A percentile compares a stretch with the other conserved stretches of the same genome.
These are phyloP conservation scores for Gobius niger DNA, from an alignment of 2,113 vertebrate species.

Conservation along the genomic window DNA sequence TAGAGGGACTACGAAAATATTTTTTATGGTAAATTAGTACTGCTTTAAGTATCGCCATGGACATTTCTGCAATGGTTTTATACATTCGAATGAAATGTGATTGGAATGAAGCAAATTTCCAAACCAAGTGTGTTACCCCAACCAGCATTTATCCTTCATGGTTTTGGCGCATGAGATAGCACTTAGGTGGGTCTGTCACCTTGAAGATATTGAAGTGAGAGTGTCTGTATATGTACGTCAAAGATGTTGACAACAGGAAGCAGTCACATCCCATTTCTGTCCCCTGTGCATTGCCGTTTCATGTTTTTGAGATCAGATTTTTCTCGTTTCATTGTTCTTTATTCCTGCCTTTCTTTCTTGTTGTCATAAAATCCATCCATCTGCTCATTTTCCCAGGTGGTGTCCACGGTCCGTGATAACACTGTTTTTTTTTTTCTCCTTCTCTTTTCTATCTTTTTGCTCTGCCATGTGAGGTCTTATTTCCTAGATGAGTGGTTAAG, in stretches of 20 bases:
- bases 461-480: neutral
- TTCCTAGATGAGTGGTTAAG: constrained; percentile 9
- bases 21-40: too few relatives aligned
- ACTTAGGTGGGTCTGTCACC: constrained; percentile 27
- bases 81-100: neutral
- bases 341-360: constrained; percentile 2
- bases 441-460: neutral
- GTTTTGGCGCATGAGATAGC: constrained; percentile 19
- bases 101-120: neutral
- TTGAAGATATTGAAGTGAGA: constrained; percentile 40
- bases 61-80: too few relatives aligned
- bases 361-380: constrained; percentile 12
- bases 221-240: constrained; percentile 25
- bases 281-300: constrained; percentile 38
- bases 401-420: neutral
- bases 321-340: neutral
- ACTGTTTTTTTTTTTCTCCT: neutral
- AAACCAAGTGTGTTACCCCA: neutral
- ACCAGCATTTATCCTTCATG: constrained; percentile 15
- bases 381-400: neutral
- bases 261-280: constrained; percentile 30
- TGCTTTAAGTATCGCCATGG: too few relatives aligned
- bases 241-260: constrained; percentile 51
- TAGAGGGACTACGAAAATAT: too few relatives aligned
- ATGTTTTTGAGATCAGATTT: constrained; percentile 41